Conservation (phyloP, 2,797 vertebrate species). For the Corythornis leucogaster region DNA sequence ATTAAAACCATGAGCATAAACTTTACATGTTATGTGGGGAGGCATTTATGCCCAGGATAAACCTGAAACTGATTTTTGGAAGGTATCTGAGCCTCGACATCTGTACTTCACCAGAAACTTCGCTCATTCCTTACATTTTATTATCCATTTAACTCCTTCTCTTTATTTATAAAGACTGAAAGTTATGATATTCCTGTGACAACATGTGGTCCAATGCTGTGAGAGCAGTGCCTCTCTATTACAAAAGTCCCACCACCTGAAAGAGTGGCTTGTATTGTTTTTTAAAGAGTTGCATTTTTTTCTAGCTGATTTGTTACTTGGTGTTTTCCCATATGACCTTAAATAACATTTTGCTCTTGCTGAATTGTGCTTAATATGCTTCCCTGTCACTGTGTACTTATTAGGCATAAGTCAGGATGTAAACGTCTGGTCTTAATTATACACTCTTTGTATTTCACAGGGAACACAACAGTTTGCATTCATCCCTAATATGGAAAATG, state of each 20-base stretch:
- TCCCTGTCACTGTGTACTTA: not conserved
- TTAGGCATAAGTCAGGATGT: not conserved
- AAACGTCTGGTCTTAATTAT: not conserved
- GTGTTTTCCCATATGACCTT: not conserved
- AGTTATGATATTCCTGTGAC: not conserved
- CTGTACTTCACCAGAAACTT: constrained; percentile 5
- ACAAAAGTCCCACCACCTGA: not conserved
- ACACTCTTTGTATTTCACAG: not conserved
- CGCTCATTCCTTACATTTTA: constrained; percentile 5
- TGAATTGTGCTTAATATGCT: not conserved
- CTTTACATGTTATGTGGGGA: constrained; percentile 24
- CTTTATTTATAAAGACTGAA: constrained; percentile 29
- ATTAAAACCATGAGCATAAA: constrained; percentile 56
- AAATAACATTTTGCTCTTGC: not conserved
- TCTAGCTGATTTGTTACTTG: not conserved
- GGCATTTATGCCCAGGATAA: constrained; percentile 24
- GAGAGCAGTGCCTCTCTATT: not conserved
- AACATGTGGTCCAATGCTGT: not conserved
- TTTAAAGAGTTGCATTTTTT: not conserved
- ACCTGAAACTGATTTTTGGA: constrained; percentile 50
- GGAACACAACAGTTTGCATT: not conserved
- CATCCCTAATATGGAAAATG: not conserved
- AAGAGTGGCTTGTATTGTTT: not conserved
- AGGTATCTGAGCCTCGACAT: constrained; percentile 15
- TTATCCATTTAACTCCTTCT: constrained; percentile 7